Evolutionary conservation across 2,113 vertebrate species (phyloP).

Genomic region (Petaurus breviceps): DNA sequence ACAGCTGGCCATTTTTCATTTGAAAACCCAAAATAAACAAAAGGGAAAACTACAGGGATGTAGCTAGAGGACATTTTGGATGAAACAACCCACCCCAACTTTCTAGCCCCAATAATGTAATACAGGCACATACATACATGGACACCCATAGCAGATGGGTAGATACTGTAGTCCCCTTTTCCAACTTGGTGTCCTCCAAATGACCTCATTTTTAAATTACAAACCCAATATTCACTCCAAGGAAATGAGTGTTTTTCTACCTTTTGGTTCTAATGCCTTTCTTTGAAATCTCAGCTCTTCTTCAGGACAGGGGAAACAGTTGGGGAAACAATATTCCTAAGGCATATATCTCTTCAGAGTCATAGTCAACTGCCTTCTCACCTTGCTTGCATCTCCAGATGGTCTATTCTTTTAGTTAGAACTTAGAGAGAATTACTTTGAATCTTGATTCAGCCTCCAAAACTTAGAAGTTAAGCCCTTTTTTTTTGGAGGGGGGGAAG

Average conservation of each 20-base stretch:
- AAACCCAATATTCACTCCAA: not conserved
- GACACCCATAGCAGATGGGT: not conserved
- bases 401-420: not conserved
- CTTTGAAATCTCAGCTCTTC: not conserved
- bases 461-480: not conserved
- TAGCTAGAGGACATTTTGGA: constrained; percentile 44
- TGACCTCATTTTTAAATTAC: not conserved
- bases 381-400: not conserved
- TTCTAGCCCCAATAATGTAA: not conserved
- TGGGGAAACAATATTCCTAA: constrained; percentile 3
- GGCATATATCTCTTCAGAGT: not conserved
- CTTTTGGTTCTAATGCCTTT: not conserved
- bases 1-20: constrained; percentile 64
- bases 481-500: no score
- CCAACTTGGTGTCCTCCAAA: not conserved
- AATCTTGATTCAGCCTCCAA: not conserved
- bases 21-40: constrained; percentile 66
- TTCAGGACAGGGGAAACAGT: not conserved
- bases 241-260: not conserved
- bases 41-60: constrained; percentile 23
- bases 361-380: not conserved
- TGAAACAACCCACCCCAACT: constrained; percentile 39
- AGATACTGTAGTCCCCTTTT: not conserved
- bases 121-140: not conserved
- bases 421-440: not conserved